These are phyloP conservation scores for Salvelinus alpinus DNA, from an alignment of 2,113 vertebrate genomes.

Conservation along the genomic window DNA sequence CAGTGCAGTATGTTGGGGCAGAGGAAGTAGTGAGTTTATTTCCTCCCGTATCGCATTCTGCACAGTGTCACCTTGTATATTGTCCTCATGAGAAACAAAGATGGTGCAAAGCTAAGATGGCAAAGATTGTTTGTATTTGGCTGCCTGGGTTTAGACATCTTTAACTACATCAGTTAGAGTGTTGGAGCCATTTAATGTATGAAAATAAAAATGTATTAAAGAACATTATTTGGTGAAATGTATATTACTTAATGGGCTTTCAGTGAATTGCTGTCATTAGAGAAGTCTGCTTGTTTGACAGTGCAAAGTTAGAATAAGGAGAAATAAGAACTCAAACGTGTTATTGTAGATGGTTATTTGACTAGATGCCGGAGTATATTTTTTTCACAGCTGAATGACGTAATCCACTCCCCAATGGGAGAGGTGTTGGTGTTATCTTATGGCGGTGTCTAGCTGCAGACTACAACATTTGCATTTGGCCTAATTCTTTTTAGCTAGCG, in stretches of 20 bases:
- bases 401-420: conserved; percentile 1
- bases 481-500: conserved; percentile 1
- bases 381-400: neutral
- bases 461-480: conserved; percentile 7
- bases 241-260: neutral
- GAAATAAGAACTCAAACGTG: neutral
- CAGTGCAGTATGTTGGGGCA: conserved; percentile 60
- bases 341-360: neutral
- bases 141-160: neutral
- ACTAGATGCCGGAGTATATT: neutral
- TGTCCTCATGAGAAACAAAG: conserved; percentile 13
- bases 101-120: neutral
- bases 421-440: neutral
- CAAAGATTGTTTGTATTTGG: neutral
- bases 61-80: conserved; percentile 31
- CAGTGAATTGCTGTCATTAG: neutral
- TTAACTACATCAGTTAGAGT: neutral
- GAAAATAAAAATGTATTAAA: no score
- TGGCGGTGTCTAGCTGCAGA: neutral
- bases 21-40: conserved; percentile 30
- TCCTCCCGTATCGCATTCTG: conserved; percentile 1
- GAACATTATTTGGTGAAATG: neutral
- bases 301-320: neutral
- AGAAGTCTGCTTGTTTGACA: neutral
- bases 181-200: no score